Evolutionary conservation across 64 coral and sea anemone species (phyloP), one percentile per base, ranked within the genome.

Genomic region (Astreopora myriophthalma): DNA sequence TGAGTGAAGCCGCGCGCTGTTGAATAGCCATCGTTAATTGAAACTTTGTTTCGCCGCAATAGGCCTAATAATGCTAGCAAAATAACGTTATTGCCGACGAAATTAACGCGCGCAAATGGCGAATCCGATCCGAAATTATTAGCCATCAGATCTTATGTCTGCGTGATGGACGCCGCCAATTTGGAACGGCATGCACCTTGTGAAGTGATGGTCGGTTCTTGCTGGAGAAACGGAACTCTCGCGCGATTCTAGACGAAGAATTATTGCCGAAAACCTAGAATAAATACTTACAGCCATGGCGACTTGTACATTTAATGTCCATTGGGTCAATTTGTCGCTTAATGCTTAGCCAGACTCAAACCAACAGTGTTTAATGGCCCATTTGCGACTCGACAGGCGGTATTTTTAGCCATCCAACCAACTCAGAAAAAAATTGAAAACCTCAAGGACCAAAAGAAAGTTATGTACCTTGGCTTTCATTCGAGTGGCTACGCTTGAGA

Each of bases 11-110:
- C 87, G 92, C 87, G 89, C 48, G 95, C 87, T 92, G 86, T 80
- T 93, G 73, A 89, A 85, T 93, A 87, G 92, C 72, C 40, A 58
- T 72, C 35, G 85, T 86, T 96, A 96, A 96, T 96, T 96, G 91
- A 96, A 96, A 96, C 95, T 89, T 89, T 96, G 95, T 96, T 93
- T 85, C 91, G 58, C 86, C 90, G 91, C 95, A 70, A 96, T 93
- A 73, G 79, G 70, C 76, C 87, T 76, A 96, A 96, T 93, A 96
- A 96, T 60, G 86, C 77, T 52, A 86, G 60, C 79, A 90, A 90
- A 94, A 84, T 38, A 35, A 84, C 48, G 73, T 94, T 94, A 94
- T 94, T 94, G 88, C 88, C 58, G 26, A 73, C 80, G 72, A 86
- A 94, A 69, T 94, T 66, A 94, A 64, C 79, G 34, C 85, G 80